phyloP scores from a whole-genome alignment of 2,797 vertebrate species.

The Platyrinchus mystaceus region DNA sequence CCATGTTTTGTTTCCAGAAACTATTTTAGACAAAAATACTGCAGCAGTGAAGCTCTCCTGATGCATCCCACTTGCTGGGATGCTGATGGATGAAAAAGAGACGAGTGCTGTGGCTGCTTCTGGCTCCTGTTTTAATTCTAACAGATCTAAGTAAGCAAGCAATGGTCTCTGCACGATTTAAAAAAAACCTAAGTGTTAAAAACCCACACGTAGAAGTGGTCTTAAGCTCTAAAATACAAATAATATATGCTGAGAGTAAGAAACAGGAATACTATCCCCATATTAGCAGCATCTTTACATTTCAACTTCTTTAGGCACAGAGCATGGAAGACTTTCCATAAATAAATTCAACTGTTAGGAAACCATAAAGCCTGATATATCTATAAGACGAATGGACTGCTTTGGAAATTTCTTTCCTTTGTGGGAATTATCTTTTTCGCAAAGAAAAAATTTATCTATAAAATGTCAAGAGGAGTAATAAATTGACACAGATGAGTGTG shows the following conservation, averaged over 20 bases:
- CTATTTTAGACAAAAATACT: not conserved
- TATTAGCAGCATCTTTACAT: not conserved
- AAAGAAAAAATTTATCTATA: not conserved
- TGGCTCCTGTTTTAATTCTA: not conserved
- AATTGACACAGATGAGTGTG: not conserved
- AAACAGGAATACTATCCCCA: not conserved
- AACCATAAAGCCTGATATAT: not conserved
- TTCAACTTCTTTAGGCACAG: not conserved
- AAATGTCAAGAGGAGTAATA: not conserved
- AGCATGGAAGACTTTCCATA: not conserved
- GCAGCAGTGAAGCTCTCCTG: rapidly evolving
- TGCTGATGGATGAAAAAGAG: not conserved
- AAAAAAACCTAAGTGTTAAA: not conserved
- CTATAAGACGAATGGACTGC: not conserved
- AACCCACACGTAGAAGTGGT: rapidly evolving
- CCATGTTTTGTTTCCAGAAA: not conserved
- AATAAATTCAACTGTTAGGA: not conserved
- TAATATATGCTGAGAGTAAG: not conserved
- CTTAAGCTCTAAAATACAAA: not conserved
- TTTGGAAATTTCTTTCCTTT: not conserved
- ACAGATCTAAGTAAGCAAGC: not conserved
- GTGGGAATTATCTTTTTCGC: not conserved
- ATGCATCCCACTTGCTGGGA: not conserved
- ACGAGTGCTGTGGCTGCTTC: not conserved
- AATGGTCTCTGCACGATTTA: not conserved